These are phyloP conservation scores for Leptobrachium ailaonicum DNA, from an alignment of 2,113 vertebrate species.

Conservation along the genomic window DNA sequence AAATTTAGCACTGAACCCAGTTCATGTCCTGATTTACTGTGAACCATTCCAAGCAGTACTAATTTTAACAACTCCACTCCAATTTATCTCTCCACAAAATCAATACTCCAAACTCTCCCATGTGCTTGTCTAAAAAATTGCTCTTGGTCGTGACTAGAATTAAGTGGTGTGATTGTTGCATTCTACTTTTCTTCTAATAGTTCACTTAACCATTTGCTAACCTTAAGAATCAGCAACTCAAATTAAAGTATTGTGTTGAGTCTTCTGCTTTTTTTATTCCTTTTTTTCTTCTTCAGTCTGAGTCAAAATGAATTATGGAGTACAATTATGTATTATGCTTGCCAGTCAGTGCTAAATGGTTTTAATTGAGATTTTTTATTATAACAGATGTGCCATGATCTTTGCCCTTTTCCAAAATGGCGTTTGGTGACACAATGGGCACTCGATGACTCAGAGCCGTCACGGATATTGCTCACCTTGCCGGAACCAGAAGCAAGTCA, in stretches of 20 bases:
- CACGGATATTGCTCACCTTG: too few species aligned
- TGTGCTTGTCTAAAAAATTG: slow-evolving; percentile 57
- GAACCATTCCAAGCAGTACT: slow-evolving; percentile 55
- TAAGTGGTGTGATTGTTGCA: slow-evolving; percentile 43
- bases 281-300: background rate
- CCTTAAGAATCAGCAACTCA: background rate
- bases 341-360: too few species aligned
- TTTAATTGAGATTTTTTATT: too few species aligned
- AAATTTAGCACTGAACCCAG: slow-evolving; percentile 41
- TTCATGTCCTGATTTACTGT: slow-evolving; percentile 48
- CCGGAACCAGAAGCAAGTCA: too few species aligned
- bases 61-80: slow-evolving; percentile 59
- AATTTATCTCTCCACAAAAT: slow-evolving; percentile 56
- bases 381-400: too few species aligned
- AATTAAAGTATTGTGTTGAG: background rate
- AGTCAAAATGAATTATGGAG: too few species aligned
- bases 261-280: too few species aligned
- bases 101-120: slow-evolving; percentile 56
- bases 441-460: too few species aligned
- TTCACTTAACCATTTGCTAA: slow-evolving; percentile 2
- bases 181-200: background rate
- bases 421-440: too few species aligned
- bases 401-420: too few species aligned
- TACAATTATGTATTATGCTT: too few species aligned
- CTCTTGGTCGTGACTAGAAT: slow-evolving; percentile 56